These are phyloP conservation scores for Smittia aterrima DNA, from an alignment of 2,888 invertebrate species.

Conservation along the genomic window DNA sequence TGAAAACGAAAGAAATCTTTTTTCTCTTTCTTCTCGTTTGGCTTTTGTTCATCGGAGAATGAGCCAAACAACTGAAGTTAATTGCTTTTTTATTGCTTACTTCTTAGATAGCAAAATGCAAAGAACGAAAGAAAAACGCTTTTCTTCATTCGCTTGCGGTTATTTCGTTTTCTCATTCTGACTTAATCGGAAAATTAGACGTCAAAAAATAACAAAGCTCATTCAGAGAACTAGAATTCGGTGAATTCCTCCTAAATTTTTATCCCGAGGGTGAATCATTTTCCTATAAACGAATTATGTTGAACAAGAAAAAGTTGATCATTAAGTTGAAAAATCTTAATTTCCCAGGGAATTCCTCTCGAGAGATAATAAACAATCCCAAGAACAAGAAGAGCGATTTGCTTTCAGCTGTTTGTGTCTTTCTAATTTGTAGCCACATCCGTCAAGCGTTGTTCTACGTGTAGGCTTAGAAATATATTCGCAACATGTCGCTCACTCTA, in stretches of 20 bases:
- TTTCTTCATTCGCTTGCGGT: not conserved
- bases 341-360: no score
- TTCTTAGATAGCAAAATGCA: not conserved
- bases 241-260: no score
- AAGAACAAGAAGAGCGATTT: no score
- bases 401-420: not conserved
- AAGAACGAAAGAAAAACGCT: not conserved
- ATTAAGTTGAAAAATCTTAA: no score
- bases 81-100: not conserved
- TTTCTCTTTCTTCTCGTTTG: not conserved
- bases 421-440: slow-evolving; percentile 30
- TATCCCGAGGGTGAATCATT: no score
- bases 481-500: slow-evolving; percentile 16
- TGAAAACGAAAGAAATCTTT: not conserved
- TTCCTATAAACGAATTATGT: no score
- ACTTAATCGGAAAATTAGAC: no score
- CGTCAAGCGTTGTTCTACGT: slow-evolving; percentile 20
- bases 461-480: slow-evolving; percentile 23
- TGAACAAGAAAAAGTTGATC: no score
- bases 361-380: no score
- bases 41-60: not conserved
- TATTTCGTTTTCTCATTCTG: not conserved
- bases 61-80: slow-evolving; percentile 15
- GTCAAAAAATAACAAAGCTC: no score
- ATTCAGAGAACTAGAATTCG: no score